These are phyloP conservation scores for Ladona fulva DNA, from an alignment of 1,140 invertebrate species.

Conservation along the genomic window DNA sequence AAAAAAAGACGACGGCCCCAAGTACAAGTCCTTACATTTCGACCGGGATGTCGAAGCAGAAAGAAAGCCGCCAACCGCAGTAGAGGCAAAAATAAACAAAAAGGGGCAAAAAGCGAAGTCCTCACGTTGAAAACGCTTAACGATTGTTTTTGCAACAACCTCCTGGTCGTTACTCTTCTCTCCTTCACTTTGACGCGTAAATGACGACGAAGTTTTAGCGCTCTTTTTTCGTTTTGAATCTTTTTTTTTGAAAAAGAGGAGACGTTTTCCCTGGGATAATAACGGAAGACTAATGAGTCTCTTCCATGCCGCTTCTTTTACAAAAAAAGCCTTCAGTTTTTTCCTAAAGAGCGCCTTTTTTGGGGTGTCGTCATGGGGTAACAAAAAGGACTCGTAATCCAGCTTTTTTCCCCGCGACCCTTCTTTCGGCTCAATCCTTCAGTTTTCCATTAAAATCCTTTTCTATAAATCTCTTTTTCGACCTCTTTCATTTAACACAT, in stretches of 20 bases:
- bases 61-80: too few species aligned
- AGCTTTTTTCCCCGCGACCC: too few species aligned
- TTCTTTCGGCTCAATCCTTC: too few species aligned
- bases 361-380: background rate
- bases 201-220: background rate
- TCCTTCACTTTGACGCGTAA: conserved; percentile 1
- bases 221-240: background rate
- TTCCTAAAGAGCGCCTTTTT: background rate
- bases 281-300: background rate
- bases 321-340: background rate
- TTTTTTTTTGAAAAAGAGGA: background rate
- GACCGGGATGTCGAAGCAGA: too few species aligned
- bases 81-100: too few species aligned
- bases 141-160: background rate
- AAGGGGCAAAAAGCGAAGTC: too few species aligned
- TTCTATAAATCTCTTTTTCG: too few species aligned
- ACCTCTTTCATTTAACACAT: too few species aligned
- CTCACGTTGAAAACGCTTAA: background rate
- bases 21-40: too few species aligned
- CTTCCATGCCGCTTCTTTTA: background rate
- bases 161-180: background rate
- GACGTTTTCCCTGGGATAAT: background rate
- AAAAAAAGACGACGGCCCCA: too few species aligned
- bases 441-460: too few species aligned
- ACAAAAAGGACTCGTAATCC: background rate